Evolutionary conservation across 2,113 vertebrate species (phyloP).

Genomic region (Benitochromis conjunctus): DNA sequence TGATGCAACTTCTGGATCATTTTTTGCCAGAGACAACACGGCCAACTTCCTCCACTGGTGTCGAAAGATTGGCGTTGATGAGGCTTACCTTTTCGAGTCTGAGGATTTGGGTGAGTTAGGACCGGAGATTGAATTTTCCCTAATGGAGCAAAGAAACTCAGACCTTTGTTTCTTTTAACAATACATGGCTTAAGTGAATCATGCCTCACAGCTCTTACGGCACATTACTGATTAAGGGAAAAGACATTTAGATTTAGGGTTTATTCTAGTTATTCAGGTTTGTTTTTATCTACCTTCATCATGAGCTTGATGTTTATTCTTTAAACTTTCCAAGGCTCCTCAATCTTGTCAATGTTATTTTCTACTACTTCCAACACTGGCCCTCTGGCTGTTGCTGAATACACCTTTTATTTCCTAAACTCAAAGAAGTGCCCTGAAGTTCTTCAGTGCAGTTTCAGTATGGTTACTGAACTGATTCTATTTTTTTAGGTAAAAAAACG

Average conservation of each 20-base stretch:
- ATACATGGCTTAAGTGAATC: background rate
- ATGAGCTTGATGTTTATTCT: background rate
- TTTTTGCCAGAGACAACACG: conserved; percentile 95
- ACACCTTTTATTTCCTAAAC: background rate
- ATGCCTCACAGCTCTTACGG: background rate
- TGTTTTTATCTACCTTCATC: background rate
- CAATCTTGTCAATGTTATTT: background rate
- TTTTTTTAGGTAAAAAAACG: background rate
- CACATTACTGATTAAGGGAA: background rate
- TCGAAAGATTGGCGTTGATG: conserved; percentile 90
- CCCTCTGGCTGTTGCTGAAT: background rate
- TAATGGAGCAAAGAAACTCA: background rate
- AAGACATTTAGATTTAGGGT: background rate
- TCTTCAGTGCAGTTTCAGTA: background rate
- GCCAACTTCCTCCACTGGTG: conserved; percentile 98
- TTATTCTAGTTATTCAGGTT: background rate
- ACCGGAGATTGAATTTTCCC: background rate
- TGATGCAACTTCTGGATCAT: conserved; percentile 92
- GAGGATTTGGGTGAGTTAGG: conserved; percentile 91
- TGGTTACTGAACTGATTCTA: background rate
- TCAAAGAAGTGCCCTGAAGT: background rate
- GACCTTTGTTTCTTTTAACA: background rate
- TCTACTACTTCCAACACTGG: background rate
- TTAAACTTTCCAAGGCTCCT: background rate
- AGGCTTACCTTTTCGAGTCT: conserved; percentile 94